Evolutionary conservation across 2,888 invertebrate species (phyloP), one percentile per base, ranked within the genome.

Genomic region (Platycnemis pennipes): DNA sequence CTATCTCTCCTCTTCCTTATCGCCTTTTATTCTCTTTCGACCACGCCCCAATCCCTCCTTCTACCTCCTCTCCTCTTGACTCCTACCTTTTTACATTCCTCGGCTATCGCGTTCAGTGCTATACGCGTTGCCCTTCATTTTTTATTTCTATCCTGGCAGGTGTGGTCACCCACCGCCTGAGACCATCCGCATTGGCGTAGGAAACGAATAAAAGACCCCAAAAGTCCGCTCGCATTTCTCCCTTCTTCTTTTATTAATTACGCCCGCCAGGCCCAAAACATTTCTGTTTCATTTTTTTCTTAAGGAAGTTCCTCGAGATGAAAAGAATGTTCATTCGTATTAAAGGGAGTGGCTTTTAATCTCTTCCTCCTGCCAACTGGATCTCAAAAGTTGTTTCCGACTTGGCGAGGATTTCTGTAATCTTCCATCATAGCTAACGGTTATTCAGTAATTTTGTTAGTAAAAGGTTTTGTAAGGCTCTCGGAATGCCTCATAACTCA

Each of bases 161-260:
- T 77, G 77, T 77, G 77, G 77, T 77, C 77, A 77, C 77, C 77
- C 77, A 37, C 77, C 77, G 77, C 31, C 77, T 77, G 77, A 31
- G 77, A 77, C 77, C 77, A 77, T 77, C 77, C 77, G 77, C 77
- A 77, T 77, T 77, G 77, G 77, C 77, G 77, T 37, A 77, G 77
- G 77, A 77, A 77, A 77, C 77, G 77, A 77, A 77, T 77, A 37
- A 37, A 77, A 77, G 77, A 77, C 31, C 37, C 77, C 1, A 7
- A 8, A 31, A 11, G 8, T 77, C 77, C 11, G 13, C 13, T 31
- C 13, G 22, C 63, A 8, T 63, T 63, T 63, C 37, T 77, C 77
- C 0, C 8, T 77, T 37, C 31, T 77, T 63, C n/a, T 63, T 63
- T 63, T 13, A 77, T 77, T 37, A 77, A 77, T 77, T 77, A 13